These are phyloP conservation scores for Rhyacophila brunnea DNA, from an alignment of 1,140 invertebrate genomes.

Conservation along the genomic window DNA sequence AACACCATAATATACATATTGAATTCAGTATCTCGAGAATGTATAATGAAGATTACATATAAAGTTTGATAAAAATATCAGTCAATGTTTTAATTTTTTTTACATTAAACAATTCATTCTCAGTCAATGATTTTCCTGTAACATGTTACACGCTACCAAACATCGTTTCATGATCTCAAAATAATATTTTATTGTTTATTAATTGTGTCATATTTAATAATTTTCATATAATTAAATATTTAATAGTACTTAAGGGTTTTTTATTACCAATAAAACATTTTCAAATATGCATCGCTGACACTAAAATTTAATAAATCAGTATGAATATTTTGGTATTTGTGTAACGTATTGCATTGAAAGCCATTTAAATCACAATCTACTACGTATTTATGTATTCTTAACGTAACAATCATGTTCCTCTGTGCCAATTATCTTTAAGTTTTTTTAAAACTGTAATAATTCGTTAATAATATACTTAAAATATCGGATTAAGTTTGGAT, in stretches of 20 bases:
- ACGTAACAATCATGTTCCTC: constrained; percentile 27
- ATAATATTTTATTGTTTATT: background rate
- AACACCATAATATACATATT: too few relatives aligned
- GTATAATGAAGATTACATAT: too few relatives aligned
- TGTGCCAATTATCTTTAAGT: constrained; percentile 33
- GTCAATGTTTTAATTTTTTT: too few relatives aligned
- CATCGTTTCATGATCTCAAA: background rate
- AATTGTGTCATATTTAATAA: background rate
- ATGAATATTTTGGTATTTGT: too few relatives aligned
- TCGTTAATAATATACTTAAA: constrained; percentile 10
- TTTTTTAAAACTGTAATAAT: constrained; percentile 15
- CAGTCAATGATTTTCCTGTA: constrained; percentile 1
- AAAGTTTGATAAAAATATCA: too few relatives aligned
- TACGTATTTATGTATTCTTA: constrained; percentile 12
- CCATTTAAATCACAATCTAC: too few relatives aligned
- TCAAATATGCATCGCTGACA: too few relatives aligned
- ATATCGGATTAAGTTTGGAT: constrained; percentile 14
- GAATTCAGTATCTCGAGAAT: too few relatives aligned
- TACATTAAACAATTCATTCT: too few relatives aligned
- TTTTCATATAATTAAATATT: background rate
- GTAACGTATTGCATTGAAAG: too few relatives aligned
- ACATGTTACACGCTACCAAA: background rate
- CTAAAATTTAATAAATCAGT: too few relatives aligned
- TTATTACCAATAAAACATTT: too few relatives aligned
- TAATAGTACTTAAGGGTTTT: background rate